A percentile compares a stretch with the other conserved stretches of the same genome.
These are phyloP conservation scores for Zaprionus capensis DNA, from an alignment of 1,140 invertebrate species.

Conservation along the genomic window DNA sequence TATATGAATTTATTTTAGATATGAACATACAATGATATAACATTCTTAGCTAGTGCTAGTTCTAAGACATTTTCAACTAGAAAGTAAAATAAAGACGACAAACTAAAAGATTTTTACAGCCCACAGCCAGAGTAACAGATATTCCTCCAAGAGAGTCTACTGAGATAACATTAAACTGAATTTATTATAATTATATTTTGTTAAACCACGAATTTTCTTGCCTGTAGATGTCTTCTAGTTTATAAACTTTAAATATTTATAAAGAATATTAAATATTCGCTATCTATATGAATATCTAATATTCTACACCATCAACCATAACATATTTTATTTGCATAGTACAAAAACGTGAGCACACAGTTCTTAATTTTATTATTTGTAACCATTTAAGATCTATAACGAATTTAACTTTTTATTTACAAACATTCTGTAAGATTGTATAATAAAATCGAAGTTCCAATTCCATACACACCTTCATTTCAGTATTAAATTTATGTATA, in stretches of 20 bases:
- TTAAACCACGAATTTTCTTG: not conserved
- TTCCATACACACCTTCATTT: constrained; percentile 6
- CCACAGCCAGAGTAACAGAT: not conserved
- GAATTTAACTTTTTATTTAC: constrained; percentile 3
- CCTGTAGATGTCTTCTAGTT: not conserved
- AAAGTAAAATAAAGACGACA: not conserved
- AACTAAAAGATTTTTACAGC: not conserved
- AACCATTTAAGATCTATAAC: not conserved
- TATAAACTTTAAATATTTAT: not conserved
- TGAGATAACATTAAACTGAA: not conserved
- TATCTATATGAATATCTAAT: not conserved
- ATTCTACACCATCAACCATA: not conserved
- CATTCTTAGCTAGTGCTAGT: not conserved
- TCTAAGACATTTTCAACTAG: not conserved
- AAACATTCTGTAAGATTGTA: constrained; percentile 7
- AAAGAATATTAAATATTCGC: not conserved
- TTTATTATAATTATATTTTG: not conserved
- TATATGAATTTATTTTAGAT: constrained; percentile 2
- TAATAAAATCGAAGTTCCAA: not conserved
- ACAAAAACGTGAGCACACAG: not conserved
- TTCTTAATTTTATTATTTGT: constrained; percentile 2
- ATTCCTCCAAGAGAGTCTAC: not conserved
- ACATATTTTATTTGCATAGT: not conserved
- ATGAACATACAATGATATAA: not conserved
- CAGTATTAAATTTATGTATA: not conserved